Base-by-base conservation (phyloP, 2,797 vertebrate species). In the Gadopsis bispinosus region DNA sequence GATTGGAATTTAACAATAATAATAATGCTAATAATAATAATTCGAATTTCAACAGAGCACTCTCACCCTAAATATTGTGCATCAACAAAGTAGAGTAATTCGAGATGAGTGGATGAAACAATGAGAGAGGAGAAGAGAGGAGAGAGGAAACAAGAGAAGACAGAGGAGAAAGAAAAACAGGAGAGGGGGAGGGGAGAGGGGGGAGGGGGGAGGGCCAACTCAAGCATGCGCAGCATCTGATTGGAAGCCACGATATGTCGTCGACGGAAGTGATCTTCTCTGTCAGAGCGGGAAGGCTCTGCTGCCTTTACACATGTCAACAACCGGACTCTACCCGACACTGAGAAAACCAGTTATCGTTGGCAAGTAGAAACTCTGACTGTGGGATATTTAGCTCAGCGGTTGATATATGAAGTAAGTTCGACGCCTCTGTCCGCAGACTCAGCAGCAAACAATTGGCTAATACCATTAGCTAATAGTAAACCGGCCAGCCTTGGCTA, bases 181-280 rank as follows among this genome's bases (percentile, higher is more conserved):
- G 33, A 7, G 8, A 3, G 29, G 33, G 14, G 13, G 7, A 56
- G 53, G n/a, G 7, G 26, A n/a, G 31, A 35, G 29, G 51, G 53
- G 20, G n/a, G 64, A 45, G 6, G 3, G 11, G 19, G 5, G 10
- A 11, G 50, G 60, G 20, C 12, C 33, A 29, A 17, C 45, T 62
- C 26, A 41, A 48, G 50, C 17, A 58, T 81, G 26, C 0, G 0
- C 61, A 7, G 17, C 33, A 26, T 73, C 20, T 85, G 79, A 91
- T 92, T 90, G 91, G 91, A 65, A 10, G 67, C 0, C 9, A 12
- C 4, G 1, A 7, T 8, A 35, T 72, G 33, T 10, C 73, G 85
- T 89, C 31, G 2, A 0, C 88, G 93, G 92, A 94, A 91, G 83
- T 82, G 7, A 3, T 7, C 1, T 75, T 75, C 31, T 17, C 41